Conservation (phyloP, 1,140 invertebrate species). For the Nasonia longicornis region DNA sequence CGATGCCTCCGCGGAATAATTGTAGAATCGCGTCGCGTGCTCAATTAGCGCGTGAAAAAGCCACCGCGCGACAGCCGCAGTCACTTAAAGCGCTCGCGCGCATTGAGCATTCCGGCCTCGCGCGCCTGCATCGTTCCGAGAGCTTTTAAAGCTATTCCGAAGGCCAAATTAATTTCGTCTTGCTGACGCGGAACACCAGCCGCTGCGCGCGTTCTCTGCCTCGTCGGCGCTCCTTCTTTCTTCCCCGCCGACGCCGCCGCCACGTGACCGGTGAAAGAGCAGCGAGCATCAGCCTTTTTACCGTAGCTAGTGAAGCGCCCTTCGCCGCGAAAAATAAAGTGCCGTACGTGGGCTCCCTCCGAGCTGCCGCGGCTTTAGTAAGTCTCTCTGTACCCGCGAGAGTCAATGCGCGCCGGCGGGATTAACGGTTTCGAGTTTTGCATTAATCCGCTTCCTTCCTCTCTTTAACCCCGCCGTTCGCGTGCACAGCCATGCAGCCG, state of each 20-base stretch:
- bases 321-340: not conserved
- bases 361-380: not conserved
- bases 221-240: no score
- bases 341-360: not conserved
- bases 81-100: not conserved
- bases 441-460: not conserved
- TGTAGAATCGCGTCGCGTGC: slow-evolving; percentile 19
- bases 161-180: slow-evolving; percentile 33
- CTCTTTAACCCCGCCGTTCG: not conserved
- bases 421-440: not conserved
- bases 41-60: slow-evolving; percentile 21
- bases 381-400: not conserved
- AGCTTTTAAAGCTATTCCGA: slow-evolving; percentile 37
- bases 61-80: not conserved
- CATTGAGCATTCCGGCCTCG: slow-evolving; percentile 28
- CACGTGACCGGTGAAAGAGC: not conserved
- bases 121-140: slow-evolving; percentile 4
- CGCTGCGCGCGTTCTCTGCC: not conserved
- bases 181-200: not conserved
- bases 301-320: not conserved
- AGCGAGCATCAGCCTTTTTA: not conserved
- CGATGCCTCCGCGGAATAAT: not conserved
- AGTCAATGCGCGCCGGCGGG: no score
- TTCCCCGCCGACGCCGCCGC: no score
- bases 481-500: not conserved